Evolutionary conservation across 2,113 vertebrate species (phyloP).

Genomic region (Callionymus lyra): DNA sequence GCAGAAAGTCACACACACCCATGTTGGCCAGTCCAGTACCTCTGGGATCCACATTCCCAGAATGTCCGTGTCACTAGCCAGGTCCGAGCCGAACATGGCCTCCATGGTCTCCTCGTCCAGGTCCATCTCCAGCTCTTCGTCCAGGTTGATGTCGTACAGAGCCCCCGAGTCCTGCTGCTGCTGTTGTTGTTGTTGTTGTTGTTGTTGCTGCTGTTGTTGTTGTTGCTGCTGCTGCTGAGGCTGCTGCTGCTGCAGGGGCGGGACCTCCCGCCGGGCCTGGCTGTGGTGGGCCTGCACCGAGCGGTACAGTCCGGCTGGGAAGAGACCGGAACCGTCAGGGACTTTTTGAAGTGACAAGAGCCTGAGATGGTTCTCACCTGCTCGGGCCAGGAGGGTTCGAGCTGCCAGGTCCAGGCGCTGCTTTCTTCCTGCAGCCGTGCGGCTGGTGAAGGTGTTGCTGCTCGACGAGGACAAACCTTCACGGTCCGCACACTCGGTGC

Average conservation of each 20-base stretch:
- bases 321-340: not conserved
- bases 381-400: slow-evolving; percentile 84
- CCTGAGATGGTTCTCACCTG: slow-evolving; percentile 68
- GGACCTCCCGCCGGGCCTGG: slow-evolving; percentile 83
- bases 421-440: slow-evolving; percentile 79
- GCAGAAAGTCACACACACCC: slow-evolving; percentile 91
- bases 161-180: slow-evolving; percentile 79
- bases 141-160: slow-evolving; percentile 93
- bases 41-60: slow-evolving; percentile 99
- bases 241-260: slow-evolving; percentile 81
- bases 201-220: too few species aligned
- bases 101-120: slow-evolving; percentile 99
- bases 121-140: slow-evolving; percentile 95
- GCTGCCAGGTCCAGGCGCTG: slow-evolving; percentile 94
- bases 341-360: not conserved
- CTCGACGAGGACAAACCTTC: slow-evolving; percentile 79
- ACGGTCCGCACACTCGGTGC: slow-evolving; percentile 84
- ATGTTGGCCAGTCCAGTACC: slow-evolving; percentile 99
- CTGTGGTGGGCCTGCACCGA: slow-evolving; percentile 93
- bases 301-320: slow-evolving; percentile 87
- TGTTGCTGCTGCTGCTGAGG: too few species aligned
- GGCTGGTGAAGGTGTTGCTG: slow-evolving; percentile 70
- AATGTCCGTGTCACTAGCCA: slow-evolving; percentile 93
- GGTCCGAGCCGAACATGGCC: slow-evolving; percentile 96
- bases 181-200: too few species aligned